Conservation (phyloP, 2,888 invertebrate genomes). For the Oscheius sp. region DNA sequence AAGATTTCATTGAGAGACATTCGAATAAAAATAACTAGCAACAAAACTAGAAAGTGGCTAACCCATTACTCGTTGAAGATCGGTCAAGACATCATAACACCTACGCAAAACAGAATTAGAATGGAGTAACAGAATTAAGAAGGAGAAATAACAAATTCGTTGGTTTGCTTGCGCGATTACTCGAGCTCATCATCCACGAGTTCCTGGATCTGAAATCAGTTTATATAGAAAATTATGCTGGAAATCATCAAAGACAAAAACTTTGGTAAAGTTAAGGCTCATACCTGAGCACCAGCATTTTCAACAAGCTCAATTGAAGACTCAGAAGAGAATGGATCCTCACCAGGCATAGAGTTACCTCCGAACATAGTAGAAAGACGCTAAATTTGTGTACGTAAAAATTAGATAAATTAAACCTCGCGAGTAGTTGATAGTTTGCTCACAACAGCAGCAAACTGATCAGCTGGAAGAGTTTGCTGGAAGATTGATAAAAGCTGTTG, state of each 20-base stretch:
- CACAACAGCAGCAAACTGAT: conserved; percentile 79
- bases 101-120: conserved; percentile 12
- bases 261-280: background rate
- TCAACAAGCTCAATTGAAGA: conserved; percentile 17
- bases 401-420: conserved; percentile 34
- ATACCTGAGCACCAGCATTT: conserved; percentile 13
- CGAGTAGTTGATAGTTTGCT: conserved; percentile 54
- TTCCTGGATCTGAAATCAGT: conserved; percentile 19
- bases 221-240: background rate
- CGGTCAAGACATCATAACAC: conserved; percentile 6
- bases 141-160: background rate
- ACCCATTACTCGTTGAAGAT: background rate
- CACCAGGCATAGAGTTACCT: background rate
- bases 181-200: conserved; percentile 26
- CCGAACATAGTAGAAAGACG: conserved; percentile 18
- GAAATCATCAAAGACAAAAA: background rate
- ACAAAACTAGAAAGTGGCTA: conserved; percentile 20
- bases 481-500: conserved; percentile 86
- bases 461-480: conserved; percentile 92
- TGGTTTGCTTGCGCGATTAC: background rate
- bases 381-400: background rate
- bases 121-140: background rate
- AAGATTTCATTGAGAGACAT: background rate
- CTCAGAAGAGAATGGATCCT: conserved; percentile 14
- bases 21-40: conserved; percentile 19